phyloP scores from a whole-genome alignment of 2,113 vertebrate genomes.

The Steatornis caripensis region DNA sequence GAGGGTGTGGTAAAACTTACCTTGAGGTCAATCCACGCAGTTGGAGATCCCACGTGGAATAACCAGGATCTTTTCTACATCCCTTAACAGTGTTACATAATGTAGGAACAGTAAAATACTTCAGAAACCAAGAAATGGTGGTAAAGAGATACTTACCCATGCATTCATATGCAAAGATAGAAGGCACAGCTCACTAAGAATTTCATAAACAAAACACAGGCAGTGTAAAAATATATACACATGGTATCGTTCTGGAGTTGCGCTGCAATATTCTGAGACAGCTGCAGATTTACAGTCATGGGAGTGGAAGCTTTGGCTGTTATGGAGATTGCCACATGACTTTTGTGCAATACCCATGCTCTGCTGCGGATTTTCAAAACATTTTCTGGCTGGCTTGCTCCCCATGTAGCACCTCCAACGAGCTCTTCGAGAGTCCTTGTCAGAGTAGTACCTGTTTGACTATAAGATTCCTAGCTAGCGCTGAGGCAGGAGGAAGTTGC shows the following conservation, averaged over 20 bases:
- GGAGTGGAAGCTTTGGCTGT: not conserved
- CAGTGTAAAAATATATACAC: accelerated
- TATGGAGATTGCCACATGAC: accelerated
- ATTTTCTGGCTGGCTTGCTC: not conserved
- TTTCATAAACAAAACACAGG: not conserved
- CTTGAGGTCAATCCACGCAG: not conserved
- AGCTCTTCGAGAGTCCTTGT: not conserved
- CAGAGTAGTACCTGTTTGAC: not conserved
- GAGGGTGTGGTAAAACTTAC: not conserved
- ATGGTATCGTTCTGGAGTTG: not conserved
- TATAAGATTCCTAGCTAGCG: not conserved
- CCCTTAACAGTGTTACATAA: not conserved
- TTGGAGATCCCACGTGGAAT: accelerated
- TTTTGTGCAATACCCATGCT: accelerated
- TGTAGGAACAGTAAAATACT: not conserved
- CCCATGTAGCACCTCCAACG: not conserved
- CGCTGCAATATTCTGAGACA: too few relatives aligned
- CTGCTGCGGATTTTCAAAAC: not conserved
- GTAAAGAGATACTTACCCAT: not conserved
- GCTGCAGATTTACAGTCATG: not conserved
- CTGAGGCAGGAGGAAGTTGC: not conserved
- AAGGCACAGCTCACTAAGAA: not conserved
- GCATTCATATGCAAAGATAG: not conserved
- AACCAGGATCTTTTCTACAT: not conserved
- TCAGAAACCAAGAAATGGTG: not conserved